A percentile compares a stretch with the other conserved stretches of the same genome.
These are phyloP conservation scores for Atrichornis clamosus DNA, from an alignment of 2,113 vertebrate species.

Conservation along the genomic window DNA sequence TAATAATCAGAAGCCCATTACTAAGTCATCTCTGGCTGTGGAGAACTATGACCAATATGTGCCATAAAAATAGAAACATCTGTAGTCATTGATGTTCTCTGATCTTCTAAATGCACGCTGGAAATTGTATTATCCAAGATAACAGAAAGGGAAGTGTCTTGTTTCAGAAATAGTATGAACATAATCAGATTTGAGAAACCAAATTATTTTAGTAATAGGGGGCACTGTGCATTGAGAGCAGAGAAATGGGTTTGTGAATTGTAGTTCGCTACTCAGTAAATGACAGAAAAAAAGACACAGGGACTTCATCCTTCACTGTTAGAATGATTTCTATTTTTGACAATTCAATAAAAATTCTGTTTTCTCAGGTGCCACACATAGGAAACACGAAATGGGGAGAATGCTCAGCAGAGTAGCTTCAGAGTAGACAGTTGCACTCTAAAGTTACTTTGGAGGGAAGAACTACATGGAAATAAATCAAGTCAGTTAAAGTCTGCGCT, in stretches of 20 bases:
- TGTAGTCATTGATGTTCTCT: slow-evolving; percentile 35
- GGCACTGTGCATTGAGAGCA: background rate
- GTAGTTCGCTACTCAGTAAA: background rate
- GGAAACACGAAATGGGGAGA: background rate
- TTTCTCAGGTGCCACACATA: background rate
- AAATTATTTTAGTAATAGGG: slow-evolving; percentile 21
- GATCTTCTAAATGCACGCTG: slow-evolving; percentile 49
- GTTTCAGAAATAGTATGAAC: slow-evolving; percentile 45
- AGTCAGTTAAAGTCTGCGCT: background rate
- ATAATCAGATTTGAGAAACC: slow-evolving; percentile 40
- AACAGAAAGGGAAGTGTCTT: slow-evolving; percentile 56
- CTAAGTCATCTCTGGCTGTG: slow-evolving; percentile 36
- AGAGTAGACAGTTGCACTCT: background rate
- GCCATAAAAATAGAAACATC: slow-evolving; percentile 39
- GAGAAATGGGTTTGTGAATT: slow-evolving; percentile 12
- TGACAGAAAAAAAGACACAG: background rate
- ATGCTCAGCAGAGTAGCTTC: background rate
- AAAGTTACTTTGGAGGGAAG: background rate
- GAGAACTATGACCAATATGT: background rate
- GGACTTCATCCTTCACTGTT: background rate
- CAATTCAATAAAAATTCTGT: background rate
- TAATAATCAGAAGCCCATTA: slow-evolving; percentile 50
- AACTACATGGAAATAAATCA: background rate
- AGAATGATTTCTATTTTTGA: background rate
- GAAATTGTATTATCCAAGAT: slow-evolving; percentile 58